Conservation (phyloP, 2,888 invertebrate species). For the Stenotaenia linearis region DNA sequence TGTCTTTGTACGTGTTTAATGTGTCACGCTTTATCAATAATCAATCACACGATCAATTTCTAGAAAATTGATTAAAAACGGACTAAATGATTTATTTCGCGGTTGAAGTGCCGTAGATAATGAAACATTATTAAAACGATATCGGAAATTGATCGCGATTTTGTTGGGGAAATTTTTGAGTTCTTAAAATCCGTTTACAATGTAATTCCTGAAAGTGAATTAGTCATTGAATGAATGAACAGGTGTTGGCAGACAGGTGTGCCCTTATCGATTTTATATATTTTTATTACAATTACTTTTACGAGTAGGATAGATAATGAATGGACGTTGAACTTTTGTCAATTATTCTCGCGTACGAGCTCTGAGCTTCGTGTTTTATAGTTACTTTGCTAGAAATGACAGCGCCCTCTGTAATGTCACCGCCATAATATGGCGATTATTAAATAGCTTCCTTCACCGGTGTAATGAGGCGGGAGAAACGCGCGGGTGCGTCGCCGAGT, state of each 20-base stretch:
- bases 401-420: not conserved
- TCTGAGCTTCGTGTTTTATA: not conserved
- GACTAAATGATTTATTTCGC: too few relatives aligned
- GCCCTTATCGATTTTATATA: not conserved
- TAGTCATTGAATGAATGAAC: not conserved
- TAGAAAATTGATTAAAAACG: too few relatives aligned
- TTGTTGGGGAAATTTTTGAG: too few relatives aligned
- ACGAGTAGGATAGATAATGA: not conserved
- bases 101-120: too few relatives aligned
- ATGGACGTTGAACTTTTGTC: not conserved
- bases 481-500: not conserved
- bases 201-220: not conserved
- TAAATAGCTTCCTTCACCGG: slow-evolving; percentile 12
- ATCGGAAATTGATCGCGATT: too few relatives aligned
- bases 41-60: too few relatives aligned
- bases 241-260: not conserved
- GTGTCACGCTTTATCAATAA: too few relatives aligned
- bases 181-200: too few relatives aligned
- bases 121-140: too few relatives aligned
- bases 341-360: not conserved
- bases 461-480: slow-evolving; percentile 7
- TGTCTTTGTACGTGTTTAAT: too few relatives aligned
- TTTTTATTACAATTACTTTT: not conserved
- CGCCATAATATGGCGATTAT: slow-evolving; percentile 10
- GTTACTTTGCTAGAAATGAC: not conserved